Base-by-base conservation (phyloP, 2,797 vertebrate species). In the Peromyscus eremicus region DNA sequence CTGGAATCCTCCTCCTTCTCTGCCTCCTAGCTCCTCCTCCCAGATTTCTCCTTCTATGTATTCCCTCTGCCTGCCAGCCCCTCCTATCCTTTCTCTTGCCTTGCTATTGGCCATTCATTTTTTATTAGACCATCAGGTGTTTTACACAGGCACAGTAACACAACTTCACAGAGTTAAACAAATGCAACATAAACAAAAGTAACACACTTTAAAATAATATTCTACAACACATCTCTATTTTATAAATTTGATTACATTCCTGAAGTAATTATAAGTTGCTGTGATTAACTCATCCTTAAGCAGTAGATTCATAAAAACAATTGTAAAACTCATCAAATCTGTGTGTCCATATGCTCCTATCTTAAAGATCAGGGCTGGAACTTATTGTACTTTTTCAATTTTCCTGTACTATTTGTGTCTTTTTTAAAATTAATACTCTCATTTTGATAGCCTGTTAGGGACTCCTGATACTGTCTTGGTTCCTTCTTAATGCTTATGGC, bases 401-500 rank as follows among this genome's bases (percentile, higher is more conserved):
- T 94, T 71, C 8, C 52, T 79, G 0, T 34, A 75, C 46, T 34
- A 11, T 25, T 83, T 73, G 1, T 40, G 5, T 77, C 27, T 83
- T 9, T 75, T 23, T 55, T 70, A 19, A 6, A 14, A 94, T 10
- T 60, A 29, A 17, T 14, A 40, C 17, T 92, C 2, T 37, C 84
- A 83, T 62, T 88, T 75, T 91, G 21, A 76, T 27, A 88, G 68
- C 7, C 34, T 82, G 29, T 37, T 79, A 87, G n/a, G 40, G 17
- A 92, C 81, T 77, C 27, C 34, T 55, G 68, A 85, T 46, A 66
- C 34, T n/a, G 52, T 95, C 92, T 70, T 79, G 11, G 94, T 88
- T 76, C 11, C n/a, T 95, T 80, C 76, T 87, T 27, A 25, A 92
- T 9, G 57, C 6, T 49, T 75, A 2, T 21, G 68, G 25, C 2